Base-by-base conservation (phyloP, 2,113 vertebrate species). In the Hemibagrus wyckioides region DNA sequence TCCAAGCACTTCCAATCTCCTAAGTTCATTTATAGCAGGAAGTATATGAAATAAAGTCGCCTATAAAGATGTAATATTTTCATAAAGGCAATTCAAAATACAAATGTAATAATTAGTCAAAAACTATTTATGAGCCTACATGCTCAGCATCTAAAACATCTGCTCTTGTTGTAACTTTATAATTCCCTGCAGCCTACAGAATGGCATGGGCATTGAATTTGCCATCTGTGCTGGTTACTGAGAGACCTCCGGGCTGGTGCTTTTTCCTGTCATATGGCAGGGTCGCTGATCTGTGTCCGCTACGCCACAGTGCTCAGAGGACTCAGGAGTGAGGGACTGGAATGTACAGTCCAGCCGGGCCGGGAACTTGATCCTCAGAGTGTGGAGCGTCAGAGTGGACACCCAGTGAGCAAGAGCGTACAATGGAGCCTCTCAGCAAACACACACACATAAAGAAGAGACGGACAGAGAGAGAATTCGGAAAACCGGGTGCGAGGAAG, bases 341-440 rank as follows among this genome's bases (percentile, higher is more conserved):
- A 82, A 82, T 75, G 67, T 48, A 36, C 61, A 63, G 77, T 86
- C 85, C 86, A 57, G 71, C n/a, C 57, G 52, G 39, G 36, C 50
- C 10, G 61, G 86, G 86, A 87, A 89, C 83, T n/a, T 79, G 87
- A 89, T 85, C 85, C 65, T 56, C 28, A 33, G 65, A 69, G 48
- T 63, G 75, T 81, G 65, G 28, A 84, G 87, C 48, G 25, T 54
- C 82, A 81, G 44, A 86, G 83, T 84, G 84, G 82, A 86, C 63
- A 83, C 87, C 81, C 77, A 88, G 86, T 77, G 80, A 88, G 86
- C 41, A 57, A 54, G 44, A 48, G 33, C 75, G 79, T 85, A 92
- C 90, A 92, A 91, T 90, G 88, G 80, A 85, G 83, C 80, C 84
- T 76, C 91, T 91, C 88, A 92, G 71, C 56, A 80, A 59, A 69